Percentiles rank a stretch among this genome's conserved stretches.
phyloP scores from a whole-genome alignment of 2,113 vertebrate genomes.

The Varanus salvator region DNA sequence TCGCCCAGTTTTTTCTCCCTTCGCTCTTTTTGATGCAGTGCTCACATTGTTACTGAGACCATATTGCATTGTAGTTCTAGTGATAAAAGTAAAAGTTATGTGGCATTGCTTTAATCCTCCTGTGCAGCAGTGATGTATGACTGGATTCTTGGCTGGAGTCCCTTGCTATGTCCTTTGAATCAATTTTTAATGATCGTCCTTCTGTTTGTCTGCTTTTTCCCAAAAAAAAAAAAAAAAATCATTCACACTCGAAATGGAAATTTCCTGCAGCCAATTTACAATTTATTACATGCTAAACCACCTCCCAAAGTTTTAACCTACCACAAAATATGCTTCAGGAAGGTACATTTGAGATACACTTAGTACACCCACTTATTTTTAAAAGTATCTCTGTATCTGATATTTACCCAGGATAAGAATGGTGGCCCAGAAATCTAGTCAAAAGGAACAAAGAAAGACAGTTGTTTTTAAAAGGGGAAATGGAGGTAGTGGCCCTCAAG shows the following conservation, averaged over 20 bases:
- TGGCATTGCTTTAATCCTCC: conserved; percentile 10
- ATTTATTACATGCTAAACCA: neutral
- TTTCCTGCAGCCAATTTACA: neutral
- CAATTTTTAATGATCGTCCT: conserved; percentile 37
- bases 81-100: conserved; percentile 11
- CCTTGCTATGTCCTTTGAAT: conserved; percentile 29
- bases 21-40: neutral
- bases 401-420: neutral
- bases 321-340: conserved; percentile 10
- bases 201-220: conserved; percentile 15
- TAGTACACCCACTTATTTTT: neutral
- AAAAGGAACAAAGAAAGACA: neutral
- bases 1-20: neutral
- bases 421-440: neutral
- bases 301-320: neutral
- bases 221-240: conserved; percentile 21
- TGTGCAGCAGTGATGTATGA: neutral
- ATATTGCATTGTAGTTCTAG: neutral
- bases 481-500: neutral
- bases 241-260: neutral
- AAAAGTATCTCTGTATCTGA: neutral
- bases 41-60: conserved; percentile 37
- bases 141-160: conserved; percentile 35
- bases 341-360: conserved; percentile 21
- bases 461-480: neutral